Base-by-base conservation (phyloP, 2,888 invertebrate species). In the Ferdinandea cuprea region DNA sequence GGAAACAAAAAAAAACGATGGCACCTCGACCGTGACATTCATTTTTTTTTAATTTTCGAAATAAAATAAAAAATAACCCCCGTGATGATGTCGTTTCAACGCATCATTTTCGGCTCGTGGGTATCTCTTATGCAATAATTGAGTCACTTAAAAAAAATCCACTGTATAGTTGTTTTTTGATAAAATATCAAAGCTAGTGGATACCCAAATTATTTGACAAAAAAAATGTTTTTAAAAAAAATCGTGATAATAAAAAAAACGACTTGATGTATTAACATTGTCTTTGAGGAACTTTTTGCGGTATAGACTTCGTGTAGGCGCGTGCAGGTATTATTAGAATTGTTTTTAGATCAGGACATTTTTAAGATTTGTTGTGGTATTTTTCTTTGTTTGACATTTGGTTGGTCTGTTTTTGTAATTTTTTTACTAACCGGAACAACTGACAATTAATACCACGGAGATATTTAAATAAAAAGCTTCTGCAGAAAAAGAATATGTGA, bases 21-120 rank as follows among this genome's bases (percentile, higher is more conserved):
- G 7, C 44, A 66, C 44, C 46, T 54, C 61, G 77, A 66, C 77
- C 81, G 11, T 81, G 81, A 81, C 77, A 77, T 76, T 81, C 65
- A 65, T 46, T 59, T 77, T 66, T 68, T 46, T 63, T 17, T 78
- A 21, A 25, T 54, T 76, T 69, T 63, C 17, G 50, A 58, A 56
- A n/a, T n/a, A n/a, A 65, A 42, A 63, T 48, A 58, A 25, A 42
- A 58, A 35, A 28, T 30, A 4, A 19, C 35, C 13, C 30, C 40
- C 59, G 59, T 65, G 50, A 76, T 80, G 74, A 50, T 65, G 58
- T 48, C 68, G 42, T 74, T 74, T 48, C 42, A 44, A 9, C 48
- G 48, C 44, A 66, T 74, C 40, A 37, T 42, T 65, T 76, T 81
- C 54, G 71, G 77, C 77, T 72, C 81, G 81, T 61, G 77, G 52